Base-by-base conservation (phyloP, 2,797 vertebrate species). In the Astyanax mexicanus region DNA sequence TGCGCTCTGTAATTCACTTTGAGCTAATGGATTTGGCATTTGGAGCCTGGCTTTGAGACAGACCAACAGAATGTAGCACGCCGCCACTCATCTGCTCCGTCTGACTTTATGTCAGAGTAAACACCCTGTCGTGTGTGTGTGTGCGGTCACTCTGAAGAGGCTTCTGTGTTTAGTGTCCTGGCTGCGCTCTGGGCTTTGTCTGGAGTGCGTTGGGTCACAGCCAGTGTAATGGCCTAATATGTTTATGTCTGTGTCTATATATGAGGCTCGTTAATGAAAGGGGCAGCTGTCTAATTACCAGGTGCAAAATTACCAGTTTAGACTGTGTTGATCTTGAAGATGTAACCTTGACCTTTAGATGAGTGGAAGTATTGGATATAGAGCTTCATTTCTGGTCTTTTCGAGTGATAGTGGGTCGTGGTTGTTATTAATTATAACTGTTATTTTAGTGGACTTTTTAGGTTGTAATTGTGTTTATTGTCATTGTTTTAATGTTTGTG, bases 21-120 rank as follows among this genome's bases (percentile, higher is more conserved):
- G 29, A 74, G 10, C 38, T 77, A 68, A 83, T 77, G 73, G 65
- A 71, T 79, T 74, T 77, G 61, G 61, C 77, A 78, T 78, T 78
- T 78, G 38, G 6, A 67, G 69, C 52, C 52, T 60, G 70, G 70
- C 62, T 67, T 68, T 52, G 62, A 72, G 62, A 73, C 62, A 60
- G 75, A 79, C 68, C 27, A 54, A 62, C 62, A 81, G 76, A 83
- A 83, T 79, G 72, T 76, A 38, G 32, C 64, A 72, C 29, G 19
- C 72, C 44, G 49, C 35, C 35, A 62, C 69, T 68, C 75, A 75
- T 80, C 72, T 69, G 64, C 61, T 51, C 45, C 37, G 32, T 77
- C 47, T 55, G 45, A 79, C 51, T 81, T 74, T 70, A 78, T 70
- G 65, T 60, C 71, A 45, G 57, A 13, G 21, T 77, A 77, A 82